Percentiles rank a stretch among this genome's conserved stretches.
Evolutionary conservation across 2,113 vertebrate genomes (phyloP).

Genomic region (Pangasianodon gigas): DNA sequence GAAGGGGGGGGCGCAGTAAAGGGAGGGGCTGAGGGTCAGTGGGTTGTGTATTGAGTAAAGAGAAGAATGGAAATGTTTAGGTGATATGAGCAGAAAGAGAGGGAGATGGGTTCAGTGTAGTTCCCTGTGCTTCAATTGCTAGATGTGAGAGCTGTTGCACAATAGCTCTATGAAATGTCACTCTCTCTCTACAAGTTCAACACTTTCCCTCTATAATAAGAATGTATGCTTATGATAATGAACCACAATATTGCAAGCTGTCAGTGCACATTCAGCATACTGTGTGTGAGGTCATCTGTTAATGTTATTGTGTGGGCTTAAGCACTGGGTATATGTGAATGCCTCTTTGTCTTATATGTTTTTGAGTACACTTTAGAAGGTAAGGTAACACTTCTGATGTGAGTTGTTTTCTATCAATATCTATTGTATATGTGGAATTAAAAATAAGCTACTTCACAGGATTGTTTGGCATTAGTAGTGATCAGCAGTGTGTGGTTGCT

Average conservation of each 20-base stretch:
- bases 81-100: neutral
- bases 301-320: neutral
- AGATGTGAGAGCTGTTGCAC: neutral
- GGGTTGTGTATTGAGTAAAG: conserved; percentile 14
- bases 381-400: neutral
- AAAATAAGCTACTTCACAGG: neutral
- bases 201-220: conserved; percentile 1
- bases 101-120: neutral
- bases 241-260: neutral
- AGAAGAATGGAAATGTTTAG: conserved; percentile 1
- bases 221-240: neutral
- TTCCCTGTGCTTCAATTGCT: neutral
- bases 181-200: neutral
- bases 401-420: neutral
- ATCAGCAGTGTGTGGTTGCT: neutral
- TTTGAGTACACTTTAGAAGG: neutral
- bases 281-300: neutral
- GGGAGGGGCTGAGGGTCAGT: neutral
- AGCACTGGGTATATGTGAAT: neutral
- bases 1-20: neutral
- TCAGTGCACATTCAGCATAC: neutral
- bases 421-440: neutral
- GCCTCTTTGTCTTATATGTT: neutral
- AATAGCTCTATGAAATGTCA: neutral
- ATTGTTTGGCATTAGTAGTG: neutral